Evolutionary conservation across 2,797 vertebrate genomes (phyloP).

Genomic region (Leuciscus waleckii): DNA sequence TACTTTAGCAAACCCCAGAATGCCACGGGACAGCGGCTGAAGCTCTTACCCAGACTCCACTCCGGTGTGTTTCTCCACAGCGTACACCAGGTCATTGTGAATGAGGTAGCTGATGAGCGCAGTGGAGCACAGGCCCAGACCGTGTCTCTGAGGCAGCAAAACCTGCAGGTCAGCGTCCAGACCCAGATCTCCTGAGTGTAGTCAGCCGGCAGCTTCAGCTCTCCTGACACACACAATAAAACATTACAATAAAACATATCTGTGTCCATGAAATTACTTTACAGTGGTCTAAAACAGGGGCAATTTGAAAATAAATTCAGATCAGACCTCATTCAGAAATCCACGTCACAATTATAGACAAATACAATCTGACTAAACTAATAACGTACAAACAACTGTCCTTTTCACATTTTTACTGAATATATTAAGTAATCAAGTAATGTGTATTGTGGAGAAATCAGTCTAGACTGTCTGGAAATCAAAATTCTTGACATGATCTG

Average conservation of each 20-base stretch:
- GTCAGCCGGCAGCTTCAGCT: constrained; percentile 86
- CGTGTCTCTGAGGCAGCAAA: constrained; percentile 85
- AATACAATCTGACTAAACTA: not conserved
- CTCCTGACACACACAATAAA: constrained; percentile 76
- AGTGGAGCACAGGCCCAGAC: constrained; percentile 89
- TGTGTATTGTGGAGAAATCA: too few species aligned
- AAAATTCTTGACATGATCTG: not conserved
- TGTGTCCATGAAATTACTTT: not conserved
- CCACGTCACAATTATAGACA: not conserved
- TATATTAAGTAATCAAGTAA: too few species aligned
- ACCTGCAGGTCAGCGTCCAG: constrained; percentile 80
- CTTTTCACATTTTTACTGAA: too few species aligned
- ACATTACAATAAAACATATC: not conserved
- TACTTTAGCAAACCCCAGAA: not conserved
- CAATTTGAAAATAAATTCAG: not conserved
- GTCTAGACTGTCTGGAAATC: too few species aligned
- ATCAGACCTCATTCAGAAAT: too few species aligned
- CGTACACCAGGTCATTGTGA: constrained; percentile 87
- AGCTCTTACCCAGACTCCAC: constrained; percentile 84
- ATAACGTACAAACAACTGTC: not conserved
- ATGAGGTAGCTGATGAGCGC: constrained; percentile 93
- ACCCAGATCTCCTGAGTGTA: constrained; percentile 82
- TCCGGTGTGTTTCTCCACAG: constrained; percentile 78
- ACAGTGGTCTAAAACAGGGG: not conserved
- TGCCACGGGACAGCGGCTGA: constrained; percentile 62